phyloP scores from a whole-genome alignment of 2,797 vertebrate genomes.

The Melanotaenia parkinsoni region DNA sequence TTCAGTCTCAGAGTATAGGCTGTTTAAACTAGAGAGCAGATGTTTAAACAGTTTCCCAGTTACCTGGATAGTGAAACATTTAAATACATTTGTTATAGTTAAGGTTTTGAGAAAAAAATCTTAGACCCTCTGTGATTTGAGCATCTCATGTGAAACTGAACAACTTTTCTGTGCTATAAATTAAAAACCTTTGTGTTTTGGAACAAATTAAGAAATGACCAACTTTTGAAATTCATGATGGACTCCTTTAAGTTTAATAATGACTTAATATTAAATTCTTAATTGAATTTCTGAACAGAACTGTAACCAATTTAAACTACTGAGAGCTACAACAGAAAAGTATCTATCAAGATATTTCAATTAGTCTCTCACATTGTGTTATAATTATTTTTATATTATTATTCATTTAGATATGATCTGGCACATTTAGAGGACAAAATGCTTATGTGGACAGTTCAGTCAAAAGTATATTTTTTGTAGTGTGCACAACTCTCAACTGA shows the following conservation, averaged over 20 bases:
- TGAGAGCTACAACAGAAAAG: background rate
- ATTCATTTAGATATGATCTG: background rate
- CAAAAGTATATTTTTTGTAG: slow-evolving; percentile 62
- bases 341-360: background rate
- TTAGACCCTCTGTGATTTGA: background rate
- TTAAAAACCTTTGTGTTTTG: background rate
- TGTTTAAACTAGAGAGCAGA: slow-evolving; percentile 5
- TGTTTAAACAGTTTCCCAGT: background rate
- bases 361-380: background rate
- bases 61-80: background rate
- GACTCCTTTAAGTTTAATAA: background rate
- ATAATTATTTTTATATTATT: background rate
- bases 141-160: background rate
- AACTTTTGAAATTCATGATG: background rate
- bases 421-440: background rate
- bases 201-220: background rate
- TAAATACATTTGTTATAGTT: background rate
- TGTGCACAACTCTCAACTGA: slow-evolving; percentile 51
- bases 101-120: background rate
- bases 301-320: background rate
- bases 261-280: background rate
- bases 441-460: slow-evolving; percentile 1
- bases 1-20: background rate
- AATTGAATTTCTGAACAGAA: background rate
- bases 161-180: background rate